phyloP scores from a whole-genome alignment of 2,888 invertebrate genomes.

The Nomada flava region DNA sequence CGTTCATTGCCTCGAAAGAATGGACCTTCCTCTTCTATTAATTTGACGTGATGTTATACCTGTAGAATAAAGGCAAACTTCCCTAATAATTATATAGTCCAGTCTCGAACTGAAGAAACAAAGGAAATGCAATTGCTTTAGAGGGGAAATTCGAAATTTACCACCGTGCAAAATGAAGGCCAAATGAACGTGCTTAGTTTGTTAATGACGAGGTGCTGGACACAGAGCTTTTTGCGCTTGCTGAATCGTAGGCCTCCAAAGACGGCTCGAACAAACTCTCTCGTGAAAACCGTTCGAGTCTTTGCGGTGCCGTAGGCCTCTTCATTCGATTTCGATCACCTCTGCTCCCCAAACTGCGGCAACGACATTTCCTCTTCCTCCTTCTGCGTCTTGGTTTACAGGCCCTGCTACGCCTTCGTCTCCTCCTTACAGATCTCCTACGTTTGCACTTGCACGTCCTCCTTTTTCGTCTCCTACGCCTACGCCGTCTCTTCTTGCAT shows the following conservation, averaged over 20 bases:
- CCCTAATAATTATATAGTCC: too few species aligned
- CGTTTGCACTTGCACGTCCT: slow-evolving; percentile 39
- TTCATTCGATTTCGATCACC: background rate
- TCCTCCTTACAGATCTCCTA: background rate
- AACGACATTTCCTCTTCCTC: slow-evolving; percentile 8
- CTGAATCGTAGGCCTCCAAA: slow-evolving; percentile 3
- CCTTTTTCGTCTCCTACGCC: slow-evolving; percentile 11
- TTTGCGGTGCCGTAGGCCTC: background rate
- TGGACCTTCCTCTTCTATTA: too few species aligned
- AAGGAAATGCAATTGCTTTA: too few species aligned
- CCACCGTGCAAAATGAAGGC: background rate
- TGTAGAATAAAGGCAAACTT: too few species aligned
- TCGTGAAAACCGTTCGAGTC: too few species aligned
- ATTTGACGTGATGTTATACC: too few species aligned
- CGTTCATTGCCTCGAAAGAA: too few species aligned
- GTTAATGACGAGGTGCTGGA: background rate
- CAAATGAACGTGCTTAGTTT: background rate
- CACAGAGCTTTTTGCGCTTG: slow-evolving; percentile 15
- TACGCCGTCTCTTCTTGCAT: slow-evolving; percentile 42
- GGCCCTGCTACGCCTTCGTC: too few species aligned
- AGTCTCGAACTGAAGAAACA: too few species aligned
- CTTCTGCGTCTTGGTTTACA: slow-evolving; percentile 19
- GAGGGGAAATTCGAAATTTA: background rate
- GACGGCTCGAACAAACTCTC: too few species aligned
- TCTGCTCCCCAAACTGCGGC: slow-evolving; percentile 1